Evolutionary conservation across 2,888 invertebrate genomes (phyloP), one percentile per base, ranked within the genome.

Genomic region (Campoplex nolae): DNA sequence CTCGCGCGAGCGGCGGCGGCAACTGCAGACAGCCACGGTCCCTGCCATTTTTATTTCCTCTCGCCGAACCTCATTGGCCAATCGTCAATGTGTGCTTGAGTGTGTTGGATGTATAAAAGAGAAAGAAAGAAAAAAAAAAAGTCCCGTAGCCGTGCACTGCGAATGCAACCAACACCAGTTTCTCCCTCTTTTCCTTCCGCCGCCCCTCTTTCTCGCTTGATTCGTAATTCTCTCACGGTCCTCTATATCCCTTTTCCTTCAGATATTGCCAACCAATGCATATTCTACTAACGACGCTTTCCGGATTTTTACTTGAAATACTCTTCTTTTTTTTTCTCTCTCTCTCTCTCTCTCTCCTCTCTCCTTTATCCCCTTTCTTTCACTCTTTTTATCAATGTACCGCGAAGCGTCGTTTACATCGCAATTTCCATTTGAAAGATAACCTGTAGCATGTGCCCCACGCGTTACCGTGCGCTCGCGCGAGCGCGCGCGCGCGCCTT

Each of bases 41-140:
- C 91, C 93, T 91, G 94, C 94, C 93, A 94, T 94, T 93, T 93
- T 93, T 93, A 86, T 93, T 92, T 93, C 89, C 89, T 90, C 89
- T 91, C 92, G 91, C 92, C 90, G 92, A 92, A 92, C 90, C 92
- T 92, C 91, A 93, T 93, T 93, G 93, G 93, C 89, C 90, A 86
- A 90, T 91, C 91, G 88, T 91, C 91, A 86, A 88, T 88, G 67
- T 88, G 86, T 80, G 32, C 84, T 88, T 90, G 62, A 62, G 62
- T 62, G 16, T 62, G 62, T 32, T 6, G 1, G 62, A 88, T 88
- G 86, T 85, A 79, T 45, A 79, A 85, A 77, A 77, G 51, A 83
- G 79, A 76, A 67, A 71, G 76, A 84, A 23, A 23, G 23, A 23
- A 23, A 77, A 74, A 65, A 68, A 79, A 68, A 79, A 74, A 84